Base-by-base conservation (phyloP, 2,888 invertebrate species). In the Cheilosia impressa region DNA sequence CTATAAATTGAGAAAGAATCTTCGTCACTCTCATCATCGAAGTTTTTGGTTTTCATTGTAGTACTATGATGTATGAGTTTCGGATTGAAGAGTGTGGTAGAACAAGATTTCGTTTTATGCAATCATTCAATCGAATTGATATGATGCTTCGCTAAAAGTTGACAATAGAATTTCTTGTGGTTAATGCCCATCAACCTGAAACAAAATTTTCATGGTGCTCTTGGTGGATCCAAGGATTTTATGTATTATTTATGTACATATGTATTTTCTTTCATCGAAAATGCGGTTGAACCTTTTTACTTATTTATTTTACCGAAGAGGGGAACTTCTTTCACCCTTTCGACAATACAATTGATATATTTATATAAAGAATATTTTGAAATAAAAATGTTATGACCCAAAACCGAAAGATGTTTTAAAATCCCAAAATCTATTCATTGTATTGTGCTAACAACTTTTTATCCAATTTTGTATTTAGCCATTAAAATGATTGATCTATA, bases 121-220 rank as follows among this genome's bases (percentile, higher is more conserved):
- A 65, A 47, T 75, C 75, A 65, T 75, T 65, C 57, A 57, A 45
- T 50, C 63, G 65, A 65, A 50, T 57, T 57, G 47, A 65, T 65
- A 65, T 65, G 65, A 55, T 65, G 75, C 57, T 63, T 53, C 62
- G 72, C 62, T 63, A 22, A 31, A 73, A 45, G 31, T 62, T 73
- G 62, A 73, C 72, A 73, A 73, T 53, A 45, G 72, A 45, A 43
- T 73, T 72, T 41, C 43, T 50, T 45, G 57, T 60, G 13, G 31
- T 22, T 53, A 34, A 43, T 45, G 62, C 62, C 43, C 41, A 53
- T 22, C 52, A 13, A 53, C 31, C 24, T 7, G 15, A 19, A 19
- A 24, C 27, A 58, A 52, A 53, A 45, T 43, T 45, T 45, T 45
- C 31, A 63, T 55, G 62, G 72, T 62, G 62, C 52, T 72, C 41